phyloP scores from a whole-genome alignment of 2,888 invertebrate genomes.

The Tromatobia lineatoria region DNA sequence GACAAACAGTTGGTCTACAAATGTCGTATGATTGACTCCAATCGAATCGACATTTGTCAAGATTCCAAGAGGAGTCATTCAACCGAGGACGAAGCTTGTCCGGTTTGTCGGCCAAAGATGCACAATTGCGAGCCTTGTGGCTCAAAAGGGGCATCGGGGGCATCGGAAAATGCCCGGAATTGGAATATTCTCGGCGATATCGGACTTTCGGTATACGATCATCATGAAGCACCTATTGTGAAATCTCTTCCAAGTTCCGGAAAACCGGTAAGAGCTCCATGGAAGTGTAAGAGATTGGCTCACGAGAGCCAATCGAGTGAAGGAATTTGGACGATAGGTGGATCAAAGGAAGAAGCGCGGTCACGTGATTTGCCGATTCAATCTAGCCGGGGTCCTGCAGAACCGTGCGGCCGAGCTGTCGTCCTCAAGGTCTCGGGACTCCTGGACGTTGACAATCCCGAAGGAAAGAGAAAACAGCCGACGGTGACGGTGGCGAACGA shows the following conservation, averaged over 20 bases:
- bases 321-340: background rate
- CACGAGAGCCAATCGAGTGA: background rate
- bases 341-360: background rate
- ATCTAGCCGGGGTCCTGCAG: conserved; percentile 75
- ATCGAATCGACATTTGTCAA: conserved; percentile 64
- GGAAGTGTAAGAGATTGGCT: conserved; percentile 14
- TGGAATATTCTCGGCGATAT: background rate
- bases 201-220: background rate
- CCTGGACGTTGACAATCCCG: conserved; percentile 70
- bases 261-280: conserved; percentile 32
- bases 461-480: conserved; percentile 71
- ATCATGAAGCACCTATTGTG: conserved; percentile 26
- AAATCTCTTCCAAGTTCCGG: conserved; percentile 44
- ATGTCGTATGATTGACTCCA: conserved; percentile 74
- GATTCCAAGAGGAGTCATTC: conserved; percentile 67
- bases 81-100: conserved; percentile 54
- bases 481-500: conserved; percentile 78
- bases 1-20: conserved; percentile 74
- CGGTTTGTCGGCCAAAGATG: conserved; percentile 66
- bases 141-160: conserved; percentile 48
- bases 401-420: conserved; percentile 79
- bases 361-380: conserved; percentile 67
- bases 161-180: conserved; percentile 2
- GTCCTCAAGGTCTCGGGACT: conserved; percentile 83
- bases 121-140: conserved; percentile 74